Evolutionary conservation across 2,888 invertebrate species (phyloP), one percentile per base, ranked within the genome.

Genomic region (Agriopis marginaria): DNA sequence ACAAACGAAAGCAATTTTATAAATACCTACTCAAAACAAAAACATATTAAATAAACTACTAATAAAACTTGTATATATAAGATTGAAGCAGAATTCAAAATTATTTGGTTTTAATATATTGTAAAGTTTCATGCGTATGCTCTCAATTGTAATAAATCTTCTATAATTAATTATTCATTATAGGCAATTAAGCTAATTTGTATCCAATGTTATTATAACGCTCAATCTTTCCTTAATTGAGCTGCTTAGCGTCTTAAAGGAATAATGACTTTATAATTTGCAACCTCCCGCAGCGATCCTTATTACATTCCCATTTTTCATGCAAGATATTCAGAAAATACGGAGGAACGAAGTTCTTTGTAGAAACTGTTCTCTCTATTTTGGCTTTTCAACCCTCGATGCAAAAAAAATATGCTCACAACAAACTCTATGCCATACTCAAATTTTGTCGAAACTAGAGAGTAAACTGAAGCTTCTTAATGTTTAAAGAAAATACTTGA

Each of bases 241-340:
- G 55, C 50, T 56, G 56, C 58, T 68, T 58, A 68, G 59, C 64
- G 55, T 56, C 64, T 60, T 60, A 44, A 54, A 67, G 53, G 68
- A 68, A 53, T 68, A 63, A 68, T 63, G 63, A n/a, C 63, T 59
- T 63, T 47, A 59, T 68, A 49, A 68, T 63, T 63, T 56, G 60
- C 40, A 60, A 60, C 44, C 56, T 51, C 68, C 64, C 60, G 61
- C 39, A 45, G 64, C 39, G 53, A 17, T 59, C 59, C 44, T 23
- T 67, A 56, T 56, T 62, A 61, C 47, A 39, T 66, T 32, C 45
- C n/a, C 50, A 51, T 67, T 61, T 67, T 67, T 56, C 60, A 54
- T 66, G 40, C 49, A 45, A 45, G 23, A 58, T 47, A 56, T 56
- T 56, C 10, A 32, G 23, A 11, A 45, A 56, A 58, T 32, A 58